phyloP scores from a whole-genome alignment of 2,797 vertebrate species.

The Ambastaia sidthimunki region DNA sequence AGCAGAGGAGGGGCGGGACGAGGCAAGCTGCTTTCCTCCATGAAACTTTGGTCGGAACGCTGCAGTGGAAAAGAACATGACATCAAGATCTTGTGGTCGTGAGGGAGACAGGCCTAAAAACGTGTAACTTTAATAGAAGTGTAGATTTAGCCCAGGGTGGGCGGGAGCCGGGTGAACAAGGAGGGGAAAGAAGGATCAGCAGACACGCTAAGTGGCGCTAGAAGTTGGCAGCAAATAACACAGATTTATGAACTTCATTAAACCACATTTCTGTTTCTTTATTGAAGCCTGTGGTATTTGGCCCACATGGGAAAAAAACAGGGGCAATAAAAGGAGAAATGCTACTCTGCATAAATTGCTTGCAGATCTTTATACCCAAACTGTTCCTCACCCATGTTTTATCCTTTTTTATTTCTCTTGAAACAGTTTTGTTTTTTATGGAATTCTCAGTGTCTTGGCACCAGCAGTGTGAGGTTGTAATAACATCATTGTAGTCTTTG shows the following conservation, averaged over 20 bases:
- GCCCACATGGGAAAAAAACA: constrained; percentile 65
- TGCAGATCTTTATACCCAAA: constrained; percentile 63
- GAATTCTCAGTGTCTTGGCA: constrained; percentile 55
- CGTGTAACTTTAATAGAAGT: constrained; percentile 75
- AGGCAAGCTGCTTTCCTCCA: constrained; percentile 46
- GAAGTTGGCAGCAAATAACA: constrained; percentile 77
- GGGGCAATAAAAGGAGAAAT: constrained; percentile 52
- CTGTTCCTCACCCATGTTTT: constrained; percentile 43
- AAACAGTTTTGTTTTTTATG: constrained; percentile 54
- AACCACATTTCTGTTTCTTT: constrained; percentile 77
- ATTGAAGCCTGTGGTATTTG: constrained; percentile 76
- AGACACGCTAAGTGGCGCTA: constrained; percentile 65
- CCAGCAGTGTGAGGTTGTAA: constrained; percentile 52
- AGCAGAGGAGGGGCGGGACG: constrained; percentile 51
- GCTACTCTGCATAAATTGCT: constrained; percentile 69
- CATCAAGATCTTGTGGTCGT: constrained; percentile 64
- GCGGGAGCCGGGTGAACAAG: constrained; percentile 3
- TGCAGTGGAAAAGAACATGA: constrained; percentile 66
- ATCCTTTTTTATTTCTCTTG: not conserved
- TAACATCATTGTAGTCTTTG: constrained; percentile 63
- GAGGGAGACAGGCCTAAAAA: constrained; percentile 71
- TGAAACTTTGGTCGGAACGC: constrained; percentile 50
- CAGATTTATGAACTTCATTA: constrained; percentile 84
- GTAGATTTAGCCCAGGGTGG: constrained; percentile 57
- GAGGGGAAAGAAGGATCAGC: constrained; percentile 54